phyloP scores from a whole-genome alignment of 2,113 vertebrate genomes.

The Megatriorchis doriae region DNA sequence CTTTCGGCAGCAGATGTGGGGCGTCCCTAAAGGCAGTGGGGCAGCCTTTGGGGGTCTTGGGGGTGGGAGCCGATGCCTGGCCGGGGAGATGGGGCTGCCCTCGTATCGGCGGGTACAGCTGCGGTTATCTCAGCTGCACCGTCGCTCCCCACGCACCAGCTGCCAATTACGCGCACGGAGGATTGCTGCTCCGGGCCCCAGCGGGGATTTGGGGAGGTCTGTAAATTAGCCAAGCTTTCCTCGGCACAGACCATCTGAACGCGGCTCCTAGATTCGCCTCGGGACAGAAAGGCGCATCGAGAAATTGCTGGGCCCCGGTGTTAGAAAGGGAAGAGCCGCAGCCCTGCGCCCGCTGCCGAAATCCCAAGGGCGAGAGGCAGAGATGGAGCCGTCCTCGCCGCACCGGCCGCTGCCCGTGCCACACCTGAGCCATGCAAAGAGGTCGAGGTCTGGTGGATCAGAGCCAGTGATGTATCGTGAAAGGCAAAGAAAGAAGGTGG shows the following conservation, averaged over 20 bases:
- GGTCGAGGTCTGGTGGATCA: not conserved
- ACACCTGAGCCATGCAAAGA: not conserved
- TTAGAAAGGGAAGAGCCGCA: not conserved
- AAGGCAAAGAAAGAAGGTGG: not conserved
- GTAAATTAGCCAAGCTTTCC: not conserved
- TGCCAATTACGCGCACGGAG: not conserved
- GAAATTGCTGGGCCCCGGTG: not conserved
- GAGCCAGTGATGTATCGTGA: not conserved
- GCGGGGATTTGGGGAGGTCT: not conserved
- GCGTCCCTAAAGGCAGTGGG: rapidly evolving
- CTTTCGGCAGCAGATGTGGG: not conserved
- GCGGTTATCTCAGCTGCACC: not conserved
- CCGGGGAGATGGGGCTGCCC: not conserved
- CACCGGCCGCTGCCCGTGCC: not conserved
- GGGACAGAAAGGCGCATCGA: not conserved
- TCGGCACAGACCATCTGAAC: not conserved
- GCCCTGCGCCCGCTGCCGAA: not conserved
- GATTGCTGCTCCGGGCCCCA: not conserved
- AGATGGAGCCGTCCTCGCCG: not conserved
- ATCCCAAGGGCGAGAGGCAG: not conserved
- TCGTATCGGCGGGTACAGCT: not conserved
- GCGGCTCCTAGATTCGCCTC: not conserved
- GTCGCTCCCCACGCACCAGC: not conserved
- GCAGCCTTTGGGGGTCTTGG: not conserved
- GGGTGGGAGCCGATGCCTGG: not conserved